phyloP scores from a whole-genome alignment of 2,888 invertebrate genomes.

The Dasypogon diadema region DNA sequence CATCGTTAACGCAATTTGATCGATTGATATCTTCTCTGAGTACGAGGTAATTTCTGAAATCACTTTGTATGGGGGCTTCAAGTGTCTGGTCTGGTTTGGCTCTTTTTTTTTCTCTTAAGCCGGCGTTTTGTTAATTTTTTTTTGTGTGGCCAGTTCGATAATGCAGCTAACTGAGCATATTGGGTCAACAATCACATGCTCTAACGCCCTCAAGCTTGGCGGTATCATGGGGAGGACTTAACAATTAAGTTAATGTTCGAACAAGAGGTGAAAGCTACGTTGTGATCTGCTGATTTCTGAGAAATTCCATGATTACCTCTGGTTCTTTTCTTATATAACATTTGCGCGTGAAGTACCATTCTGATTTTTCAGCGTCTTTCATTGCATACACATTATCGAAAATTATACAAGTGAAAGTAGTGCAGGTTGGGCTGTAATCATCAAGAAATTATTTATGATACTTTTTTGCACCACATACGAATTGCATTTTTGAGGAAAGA shows the following conservation, averaged over 20 bases:
- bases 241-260: conserved; percentile 24
- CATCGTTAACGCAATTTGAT: conserved; percentile 56
- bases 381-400: no score
- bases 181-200: conserved; percentile 32
- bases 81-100: not conserved
- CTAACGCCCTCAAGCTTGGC: conserved; percentile 8
- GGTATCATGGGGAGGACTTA: conserved; percentile 3
- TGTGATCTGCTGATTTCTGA: conserved; percentile 2
- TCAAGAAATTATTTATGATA: no score
- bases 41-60: conserved; percentile 54
- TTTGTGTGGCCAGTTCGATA: not conserved
- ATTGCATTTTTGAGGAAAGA: no score
- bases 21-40: conserved; percentile 54
- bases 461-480: no score
- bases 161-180: not conserved
- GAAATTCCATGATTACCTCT: no score
- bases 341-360: no score
- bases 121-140: conserved; percentile 16
- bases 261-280: conserved; percentile 28
- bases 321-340: no score
- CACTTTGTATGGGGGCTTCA: conserved; percentile 35
- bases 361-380: no score
- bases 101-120: not conserved
- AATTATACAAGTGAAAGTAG: no score
- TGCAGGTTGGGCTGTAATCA: no score